Evolutionary conservation across 2,113 vertebrate genomes (phyloP).

Genomic region (Acrocephalus kingi): DNA sequence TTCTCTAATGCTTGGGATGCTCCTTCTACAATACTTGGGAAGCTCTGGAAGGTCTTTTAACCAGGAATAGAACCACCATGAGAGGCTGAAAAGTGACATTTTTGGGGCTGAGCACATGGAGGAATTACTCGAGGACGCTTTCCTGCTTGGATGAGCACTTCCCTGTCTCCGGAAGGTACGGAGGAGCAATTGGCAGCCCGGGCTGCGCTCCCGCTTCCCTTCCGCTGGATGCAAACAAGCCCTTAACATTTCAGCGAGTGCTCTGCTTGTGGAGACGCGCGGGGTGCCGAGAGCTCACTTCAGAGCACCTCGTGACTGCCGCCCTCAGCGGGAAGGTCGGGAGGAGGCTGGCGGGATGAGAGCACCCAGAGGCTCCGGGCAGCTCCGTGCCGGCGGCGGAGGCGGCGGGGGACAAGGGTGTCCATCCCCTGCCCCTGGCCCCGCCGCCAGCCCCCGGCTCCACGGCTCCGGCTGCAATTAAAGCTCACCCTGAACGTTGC

Average conservation of each 20-base stretch:
- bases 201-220: neutral
- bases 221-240: slow-evolving; percentile 6
- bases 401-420: fast-evolving
- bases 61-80: fast-evolving
- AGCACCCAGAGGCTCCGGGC: neutral
- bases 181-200: neutral
- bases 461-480: neutral
- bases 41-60: neutral
- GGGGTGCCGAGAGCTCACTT: neutral
- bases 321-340: neutral
- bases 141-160: neutral
- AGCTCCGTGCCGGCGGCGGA: fast-evolving
- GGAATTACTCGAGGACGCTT: neutral
- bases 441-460: fast-evolving
- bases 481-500: neutral
- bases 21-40: neutral
- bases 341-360: neutral
- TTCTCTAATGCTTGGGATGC: neutral
- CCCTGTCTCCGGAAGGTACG: neutral
- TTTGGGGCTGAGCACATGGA: neutral
- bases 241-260: slow-evolving; percentile 56
- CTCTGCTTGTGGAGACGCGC: neutral
- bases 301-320: neutral
- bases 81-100: neutral
- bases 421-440: neutral